Conservation (phyloP, 2,113 vertebrate species). For the Dicentrarchus labrax region DNA sequence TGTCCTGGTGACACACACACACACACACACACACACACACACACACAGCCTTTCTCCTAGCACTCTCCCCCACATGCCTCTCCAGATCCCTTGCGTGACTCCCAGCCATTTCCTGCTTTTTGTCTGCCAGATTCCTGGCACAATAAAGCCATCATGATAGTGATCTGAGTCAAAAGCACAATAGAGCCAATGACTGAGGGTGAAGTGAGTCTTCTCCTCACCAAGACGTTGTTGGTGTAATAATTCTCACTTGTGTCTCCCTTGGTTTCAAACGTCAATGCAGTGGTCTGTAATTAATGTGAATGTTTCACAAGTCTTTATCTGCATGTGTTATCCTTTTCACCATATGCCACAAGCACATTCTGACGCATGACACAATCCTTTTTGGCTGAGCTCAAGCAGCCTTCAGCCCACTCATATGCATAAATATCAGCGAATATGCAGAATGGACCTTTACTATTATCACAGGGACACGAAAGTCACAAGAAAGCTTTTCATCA, state of each 20-base stretch:
- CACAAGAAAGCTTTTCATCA: conserved; percentile 80
- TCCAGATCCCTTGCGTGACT: conserved; percentile 84
- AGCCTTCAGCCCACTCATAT: conserved; percentile 50
- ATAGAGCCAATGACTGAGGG: conserved; percentile 76
- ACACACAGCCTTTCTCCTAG: conserved; percentile 37
- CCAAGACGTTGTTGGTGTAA: conserved; percentile 33
- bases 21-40: neutral
- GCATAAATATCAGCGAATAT: conserved; percentile 69
- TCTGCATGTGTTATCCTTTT: conserved; percentile 54
- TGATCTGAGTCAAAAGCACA: conserved; percentile 83
- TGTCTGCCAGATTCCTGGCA: conserved; percentile 83
- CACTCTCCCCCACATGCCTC: conserved; percentile 68
- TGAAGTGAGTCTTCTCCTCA: conserved; percentile 72
- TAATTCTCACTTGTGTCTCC: conserved; percentile 35
- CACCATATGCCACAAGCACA: conserved; percentile 41
- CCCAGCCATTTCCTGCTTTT: conserved; percentile 85
- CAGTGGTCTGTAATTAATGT: conserved; percentile 44
- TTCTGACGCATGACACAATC: conserved; percentile 48
- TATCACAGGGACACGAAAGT: conserved; percentile 60
- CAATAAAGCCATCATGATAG: conserved; percentile 83
- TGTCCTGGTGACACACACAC: conserved; percentile 62
- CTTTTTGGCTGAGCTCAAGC: conserved; percentile 37
- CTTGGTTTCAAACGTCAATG: conserved; percentile 19
- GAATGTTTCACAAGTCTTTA: conserved; percentile 44
- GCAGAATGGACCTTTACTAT: conserved; percentile 71